Evolutionary conservation across 2,888 invertebrate species (phyloP).

Genomic region (Anthophora plumipes): DNA sequence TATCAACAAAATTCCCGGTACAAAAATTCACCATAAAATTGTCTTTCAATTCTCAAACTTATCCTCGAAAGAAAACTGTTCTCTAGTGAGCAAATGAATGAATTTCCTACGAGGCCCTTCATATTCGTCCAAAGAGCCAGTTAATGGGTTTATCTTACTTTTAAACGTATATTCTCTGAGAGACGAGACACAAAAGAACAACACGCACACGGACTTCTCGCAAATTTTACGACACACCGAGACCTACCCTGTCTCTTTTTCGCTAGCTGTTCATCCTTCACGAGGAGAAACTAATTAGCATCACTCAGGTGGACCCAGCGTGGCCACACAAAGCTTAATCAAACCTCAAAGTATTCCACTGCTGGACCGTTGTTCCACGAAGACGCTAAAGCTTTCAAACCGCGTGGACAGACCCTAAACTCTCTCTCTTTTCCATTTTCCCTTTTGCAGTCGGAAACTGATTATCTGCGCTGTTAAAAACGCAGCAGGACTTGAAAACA

Average conservation of each 20-base stretch:
- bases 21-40: not conserved
- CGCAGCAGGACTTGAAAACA: slow-evolving; percentile 12
- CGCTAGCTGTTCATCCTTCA: slow-evolving; percentile 1
- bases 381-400: slow-evolving; percentile 11
- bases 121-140: not conserved
- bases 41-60: not conserved
- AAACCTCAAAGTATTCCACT: slow-evolving; percentile 70
- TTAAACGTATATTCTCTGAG: slow-evolving; percentile 25
- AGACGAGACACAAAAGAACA: slow-evolving; percentile 25
- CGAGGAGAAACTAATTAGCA: slow-evolving; percentile 70
- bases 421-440: slow-evolving; percentile 18
- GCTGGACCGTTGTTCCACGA: slow-evolving; percentile 40
- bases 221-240: slow-evolving; percentile 62
- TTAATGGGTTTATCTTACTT: slow-evolving; percentile 43
- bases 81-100: not conserved
- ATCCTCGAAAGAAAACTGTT: not conserved
- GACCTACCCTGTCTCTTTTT: slow-evolving; percentile 22
- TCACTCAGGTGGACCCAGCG: slow-evolving; percentile 50
- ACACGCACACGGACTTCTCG: slow-evolving; percentile 40
- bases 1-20: no score
- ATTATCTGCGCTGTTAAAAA: slow-evolving; percentile 46
- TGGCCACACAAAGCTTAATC: slow-evolving; percentile 68
- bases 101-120: not conserved
- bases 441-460: slow-evolving; percentile 27
- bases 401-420: slow-evolving; percentile 35